phyloP scores from a whole-genome alignment of 23 tunicate species.

The Styela plicata region DNA sequence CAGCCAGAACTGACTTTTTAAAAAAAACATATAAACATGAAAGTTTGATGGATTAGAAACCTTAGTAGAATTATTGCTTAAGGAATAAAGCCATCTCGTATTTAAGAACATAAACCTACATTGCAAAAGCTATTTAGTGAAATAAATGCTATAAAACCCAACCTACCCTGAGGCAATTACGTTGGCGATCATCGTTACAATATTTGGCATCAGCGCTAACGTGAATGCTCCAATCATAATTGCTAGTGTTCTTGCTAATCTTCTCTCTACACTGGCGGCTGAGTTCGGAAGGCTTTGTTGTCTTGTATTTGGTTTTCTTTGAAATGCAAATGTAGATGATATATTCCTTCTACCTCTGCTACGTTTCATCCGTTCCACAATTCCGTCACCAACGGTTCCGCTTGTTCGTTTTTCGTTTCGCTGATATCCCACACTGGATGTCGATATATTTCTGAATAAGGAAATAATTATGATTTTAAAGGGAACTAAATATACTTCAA shows the following conservation, averaged over 20 bases:
- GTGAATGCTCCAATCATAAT: constrained; percentile 86
- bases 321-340: neutral
- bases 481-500: too few relatives aligned
- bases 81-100: too few relatives aligned
- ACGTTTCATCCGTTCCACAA: constrained; percentile 22
- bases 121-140: too few relatives aligned
- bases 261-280: constrained; percentile 40
- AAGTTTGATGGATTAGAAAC: too few relatives aligned
- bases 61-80: too few relatives aligned
- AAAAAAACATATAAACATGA: too few relatives aligned
- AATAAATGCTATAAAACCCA: too few relatives aligned
- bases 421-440: constrained; percentile 15
- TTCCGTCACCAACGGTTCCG: neutral
- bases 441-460: neutral
- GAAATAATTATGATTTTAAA: too few relatives aligned
- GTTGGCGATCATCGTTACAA: constrained; percentile 7
- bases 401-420: constrained; percentile 8
- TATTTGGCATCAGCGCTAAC: constrained; percentile 54
- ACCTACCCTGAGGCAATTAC: neutral
- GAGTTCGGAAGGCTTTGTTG: constrained; percentile 4
- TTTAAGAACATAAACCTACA: too few relatives aligned
- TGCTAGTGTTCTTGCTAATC: constrained; percentile 62
- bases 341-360: neutral
- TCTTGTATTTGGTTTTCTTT: neutral
- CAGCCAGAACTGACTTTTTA: too few relatives aligned